Evolutionary conservation across 1,140 invertebrate species (phyloP), one percentile per base, ranked within the genome.

Genomic region (Brachionus asplanchnoidis): DNA sequence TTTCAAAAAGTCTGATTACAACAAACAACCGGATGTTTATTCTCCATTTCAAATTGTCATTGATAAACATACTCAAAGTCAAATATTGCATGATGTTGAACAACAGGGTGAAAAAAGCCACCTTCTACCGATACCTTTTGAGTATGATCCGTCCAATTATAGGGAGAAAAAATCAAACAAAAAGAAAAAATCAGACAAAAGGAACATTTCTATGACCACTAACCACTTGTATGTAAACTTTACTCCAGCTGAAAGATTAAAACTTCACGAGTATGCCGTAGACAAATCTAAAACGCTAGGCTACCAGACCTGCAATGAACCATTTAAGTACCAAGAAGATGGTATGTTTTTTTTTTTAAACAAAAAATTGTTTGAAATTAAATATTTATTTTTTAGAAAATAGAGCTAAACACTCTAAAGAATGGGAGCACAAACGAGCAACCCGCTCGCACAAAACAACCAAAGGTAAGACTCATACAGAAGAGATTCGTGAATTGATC

Each of bases 41-140:
- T 77, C 73, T 14, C 73, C 73, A 77, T 77, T 50, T 26, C 73
- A 77, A 77, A 28, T 77, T 26, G 44, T 77, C 3, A 77, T 77
- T 26, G 73, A 77, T 36, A 77, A 77, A 77, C 8, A 26, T 1
- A 50, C 42, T 77, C 73, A 77, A 50, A 50, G n/a, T 26, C 20
- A 77, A 26, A 26, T 77, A 12, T 50, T 77, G 17, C 42, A 77
- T 14, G 9, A 50, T 77, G 20, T 42, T 17, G 17, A 46, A 20
- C 8, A 28, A n/a, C 66, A 70, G 1, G 7, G 36, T 3, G 32
- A 50, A 3, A 9, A 20, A 50, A 77, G 42, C 73, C 44, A 12
- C 9, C 14, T 28, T 2, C 42, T 77, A 3, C 73, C 73, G 2
- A 77, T 77, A 50, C 73, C 73, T 3, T 77, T 77, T 11, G 73